A percentile compares a stretch with the other conserved stretches of the same genome.
Conservation (phyloP, 2,113 vertebrate species). For the Nesospiza acunhae region DNA sequence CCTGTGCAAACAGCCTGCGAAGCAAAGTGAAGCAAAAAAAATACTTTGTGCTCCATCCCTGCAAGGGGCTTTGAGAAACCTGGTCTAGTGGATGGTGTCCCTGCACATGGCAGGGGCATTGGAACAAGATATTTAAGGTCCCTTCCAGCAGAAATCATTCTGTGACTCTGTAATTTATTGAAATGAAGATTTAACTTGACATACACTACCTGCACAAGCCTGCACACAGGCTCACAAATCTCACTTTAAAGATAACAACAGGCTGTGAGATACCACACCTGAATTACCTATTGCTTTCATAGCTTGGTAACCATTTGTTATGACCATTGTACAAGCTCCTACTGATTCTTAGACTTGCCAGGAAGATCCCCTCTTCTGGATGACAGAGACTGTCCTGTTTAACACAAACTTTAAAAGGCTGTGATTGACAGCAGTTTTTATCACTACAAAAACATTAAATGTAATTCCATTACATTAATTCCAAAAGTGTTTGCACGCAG, state of each 20-base stretch:
- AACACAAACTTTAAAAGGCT: background rate
- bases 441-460: background rate
- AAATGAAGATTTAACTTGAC: background rate
- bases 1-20: background rate
- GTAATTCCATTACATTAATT: background rate
- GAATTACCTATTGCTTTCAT: background rate
- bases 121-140: background rate
- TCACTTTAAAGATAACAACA: background rate
- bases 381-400: background rate
- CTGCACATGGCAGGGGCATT: too few species aligned
- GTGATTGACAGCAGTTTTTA: background rate
- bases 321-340: background rate
- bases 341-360: background rate
- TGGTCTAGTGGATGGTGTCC: background rate
- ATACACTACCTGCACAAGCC: background rate
- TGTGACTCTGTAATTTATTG: background rate
- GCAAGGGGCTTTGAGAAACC: background rate
- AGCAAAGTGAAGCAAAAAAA: background rate
- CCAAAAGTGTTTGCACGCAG: background rate
- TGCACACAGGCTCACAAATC: background rate
- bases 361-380: background rate
- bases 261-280: background rate
- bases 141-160: background rate
- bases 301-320: background rate
- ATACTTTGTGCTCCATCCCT: accelerated